Conservation (phyloP, 2,888 invertebrate species). For the Mythimna vitellina region DNA sequence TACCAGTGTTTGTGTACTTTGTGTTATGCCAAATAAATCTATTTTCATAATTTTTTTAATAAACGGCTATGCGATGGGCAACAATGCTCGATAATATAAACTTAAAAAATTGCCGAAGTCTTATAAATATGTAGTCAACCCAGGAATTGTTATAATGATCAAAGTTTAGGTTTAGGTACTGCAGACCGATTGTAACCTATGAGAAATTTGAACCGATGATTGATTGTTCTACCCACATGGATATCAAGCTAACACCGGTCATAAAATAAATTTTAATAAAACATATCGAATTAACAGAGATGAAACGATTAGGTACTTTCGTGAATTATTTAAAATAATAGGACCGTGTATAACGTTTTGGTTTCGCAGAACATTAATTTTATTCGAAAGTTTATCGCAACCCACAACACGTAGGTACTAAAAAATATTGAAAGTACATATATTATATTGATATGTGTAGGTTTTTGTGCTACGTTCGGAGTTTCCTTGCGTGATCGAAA, state of each 20-base stretch:
- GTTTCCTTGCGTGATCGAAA: no score
- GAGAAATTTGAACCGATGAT: no score
- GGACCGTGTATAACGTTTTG: not conserved
- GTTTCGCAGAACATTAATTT: slow-evolving; percentile 1
- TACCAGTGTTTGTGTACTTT: no score
- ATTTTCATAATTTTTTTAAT: no score
- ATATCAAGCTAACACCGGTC: slow-evolving; percentile 13
- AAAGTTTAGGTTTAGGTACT: not conserved
- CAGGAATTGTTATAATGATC: not conserved
- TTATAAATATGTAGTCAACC: not conserved
- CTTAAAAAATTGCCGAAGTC: no score
- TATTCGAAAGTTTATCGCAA: slow-evolving; percentile 3
- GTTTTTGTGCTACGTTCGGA: no score
- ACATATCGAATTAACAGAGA: slow-evolving; percentile 24
- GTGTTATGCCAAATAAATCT: no score
- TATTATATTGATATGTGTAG: no score
- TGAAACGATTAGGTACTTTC: slow-evolving; percentile 31
- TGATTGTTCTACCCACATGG: no score
- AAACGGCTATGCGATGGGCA: no score
- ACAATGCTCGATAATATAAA: no score
- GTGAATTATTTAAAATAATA: slow-evolving; percentile 23
- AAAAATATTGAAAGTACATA: not conserved
- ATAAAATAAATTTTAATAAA: slow-evolving; percentile 15
- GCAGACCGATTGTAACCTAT: no score
- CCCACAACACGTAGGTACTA: not conserved